Evolutionary conservation across 1,140 invertebrate species (phyloP).

Genomic region (Helicoverpa armigera): DNA sequence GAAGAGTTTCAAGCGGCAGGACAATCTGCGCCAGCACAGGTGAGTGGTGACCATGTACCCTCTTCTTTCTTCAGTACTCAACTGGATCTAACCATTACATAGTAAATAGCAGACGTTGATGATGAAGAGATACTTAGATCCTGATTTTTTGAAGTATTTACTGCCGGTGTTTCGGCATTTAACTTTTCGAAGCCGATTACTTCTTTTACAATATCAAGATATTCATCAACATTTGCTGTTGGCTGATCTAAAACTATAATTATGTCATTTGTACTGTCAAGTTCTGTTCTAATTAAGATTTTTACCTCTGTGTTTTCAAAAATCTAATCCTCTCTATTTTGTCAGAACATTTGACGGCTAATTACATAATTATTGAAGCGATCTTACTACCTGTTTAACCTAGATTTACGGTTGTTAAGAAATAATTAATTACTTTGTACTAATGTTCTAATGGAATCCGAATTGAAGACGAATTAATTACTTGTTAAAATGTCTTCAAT

Average conservation of each 20-base stretch:
- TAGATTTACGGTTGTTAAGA: conserved; percentile 13
- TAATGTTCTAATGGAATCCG: background rate
- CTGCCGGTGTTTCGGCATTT: too few relatives aligned
- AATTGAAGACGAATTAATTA: background rate
- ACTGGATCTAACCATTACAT: background rate
- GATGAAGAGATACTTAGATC: background rate
- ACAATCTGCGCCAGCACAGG: conserved; percentile 98
- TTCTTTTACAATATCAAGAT: background rate
- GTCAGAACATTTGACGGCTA: conserved; percentile 19
- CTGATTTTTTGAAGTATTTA: too few relatives aligned
- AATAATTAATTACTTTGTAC: background rate
- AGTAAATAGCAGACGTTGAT: background rate
- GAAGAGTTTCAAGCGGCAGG: conserved; percentile 99
- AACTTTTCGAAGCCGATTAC: background rate
- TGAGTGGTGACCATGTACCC: conserved; percentile 79
- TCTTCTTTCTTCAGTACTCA: conserved; percentile 10
- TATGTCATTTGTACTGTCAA: background rate
- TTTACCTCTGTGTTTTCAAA: background rate
- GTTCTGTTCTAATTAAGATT: background rate
- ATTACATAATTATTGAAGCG: conserved; percentile 24
- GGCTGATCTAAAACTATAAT: background rate
- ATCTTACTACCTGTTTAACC: conserved; percentile 30
- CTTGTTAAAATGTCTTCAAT: background rate
- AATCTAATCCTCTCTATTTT: background rate
- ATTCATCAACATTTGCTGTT: background rate